Evolutionary conservation across 2,888 invertebrate species (phyloP).

Genomic region (Eupithecia tripunctaria): DNA sequence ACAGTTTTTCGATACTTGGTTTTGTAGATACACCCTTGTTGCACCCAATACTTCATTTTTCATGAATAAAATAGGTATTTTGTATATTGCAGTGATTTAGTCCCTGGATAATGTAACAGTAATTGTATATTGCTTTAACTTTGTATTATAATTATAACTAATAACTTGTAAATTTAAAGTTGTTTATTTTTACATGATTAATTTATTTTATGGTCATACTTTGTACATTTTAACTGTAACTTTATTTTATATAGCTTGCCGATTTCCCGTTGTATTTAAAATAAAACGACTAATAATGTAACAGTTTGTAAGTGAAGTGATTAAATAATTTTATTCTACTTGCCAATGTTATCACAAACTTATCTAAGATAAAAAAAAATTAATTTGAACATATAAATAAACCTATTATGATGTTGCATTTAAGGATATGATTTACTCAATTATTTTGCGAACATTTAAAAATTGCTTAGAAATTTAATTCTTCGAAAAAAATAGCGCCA

Average conservation of each 20-base stretch:
- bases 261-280: conserved; percentile 54
- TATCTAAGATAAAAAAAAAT: conserved; percentile 32
- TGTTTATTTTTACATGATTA: conserved; percentile 62
- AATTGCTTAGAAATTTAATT: conserved; percentile 40
- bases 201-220: conserved; percentile 70
- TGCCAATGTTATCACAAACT: conserved; percentile 74
- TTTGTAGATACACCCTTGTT: too few relatives aligned
- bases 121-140: conserved; percentile 54
- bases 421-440: not conserved
- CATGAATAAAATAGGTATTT: conserved; percentile 8
- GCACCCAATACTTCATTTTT: too few relatives aligned
- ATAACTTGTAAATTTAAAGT: conserved; percentile 51
- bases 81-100: conserved; percentile 26
- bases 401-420: conserved; percentile 3
- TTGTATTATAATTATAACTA: conserved; percentile 36
- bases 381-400: too few relatives aligned
- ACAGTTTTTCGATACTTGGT: too few relatives aligned
- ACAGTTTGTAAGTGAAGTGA: conserved; percentile 42
- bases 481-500: conserved; percentile 41
- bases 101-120: conserved; percentile 35
- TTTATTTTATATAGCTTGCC: conserved; percentile 68
- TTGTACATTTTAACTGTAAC: conserved; percentile 62
- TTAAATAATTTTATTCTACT: conserved; percentile 51
- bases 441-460: conserved; percentile 25
- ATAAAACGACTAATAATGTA: conserved; percentile 43